Evolutionary conservation across 1,140 invertebrate species (phyloP).

Genomic region (Drosophila hydei): DNA sequence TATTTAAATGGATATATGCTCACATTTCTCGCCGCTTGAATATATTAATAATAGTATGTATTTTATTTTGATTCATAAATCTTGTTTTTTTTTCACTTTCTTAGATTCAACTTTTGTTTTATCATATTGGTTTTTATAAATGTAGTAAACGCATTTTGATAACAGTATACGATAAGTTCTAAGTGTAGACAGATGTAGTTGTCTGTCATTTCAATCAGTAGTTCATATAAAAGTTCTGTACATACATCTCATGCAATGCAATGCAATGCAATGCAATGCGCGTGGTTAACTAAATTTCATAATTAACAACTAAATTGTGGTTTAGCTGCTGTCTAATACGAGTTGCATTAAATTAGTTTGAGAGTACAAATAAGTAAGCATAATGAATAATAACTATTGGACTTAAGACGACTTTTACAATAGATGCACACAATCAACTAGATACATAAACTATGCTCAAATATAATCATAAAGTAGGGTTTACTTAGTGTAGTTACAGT

Average conservation of each 20-base stretch:
- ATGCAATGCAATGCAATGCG: no score
- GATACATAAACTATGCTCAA: constrained; percentile 43
- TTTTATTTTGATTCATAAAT: constrained; percentile 15
- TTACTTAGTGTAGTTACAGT: constrained; percentile 22
- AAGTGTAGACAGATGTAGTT: constrained; percentile 42
- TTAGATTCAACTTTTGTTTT: constrained; percentile 12
- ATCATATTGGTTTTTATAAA: constrained; percentile 68
- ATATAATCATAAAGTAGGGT: constrained; percentile 29
- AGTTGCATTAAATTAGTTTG: constrained; percentile 60
- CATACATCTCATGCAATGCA: constrained; percentile 64
- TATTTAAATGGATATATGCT: constrained; percentile 69
- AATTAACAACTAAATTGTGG: constrained; percentile 63
- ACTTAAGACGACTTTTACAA: constrained; percentile 57
- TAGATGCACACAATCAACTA: constrained; percentile 36
- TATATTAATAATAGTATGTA: constrained; percentile 63
- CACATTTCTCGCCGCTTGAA: constrained; percentile 66
- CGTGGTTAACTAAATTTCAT: constrained; percentile 66
- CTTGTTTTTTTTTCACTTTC: constrained; percentile 24
- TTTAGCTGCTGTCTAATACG: constrained; percentile 54
- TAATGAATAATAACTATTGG: constrained; percentile 49
- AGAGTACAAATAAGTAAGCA: constrained; percentile 68
- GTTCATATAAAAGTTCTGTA: constrained; percentile 50
- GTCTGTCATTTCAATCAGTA: constrained; percentile 24
- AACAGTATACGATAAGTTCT: constrained; percentile 67
- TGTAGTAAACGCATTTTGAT: constrained; percentile 81